Evolutionary conservation across 1,140 invertebrate species (phyloP).

Genomic region (Bombus confusus): DNA sequence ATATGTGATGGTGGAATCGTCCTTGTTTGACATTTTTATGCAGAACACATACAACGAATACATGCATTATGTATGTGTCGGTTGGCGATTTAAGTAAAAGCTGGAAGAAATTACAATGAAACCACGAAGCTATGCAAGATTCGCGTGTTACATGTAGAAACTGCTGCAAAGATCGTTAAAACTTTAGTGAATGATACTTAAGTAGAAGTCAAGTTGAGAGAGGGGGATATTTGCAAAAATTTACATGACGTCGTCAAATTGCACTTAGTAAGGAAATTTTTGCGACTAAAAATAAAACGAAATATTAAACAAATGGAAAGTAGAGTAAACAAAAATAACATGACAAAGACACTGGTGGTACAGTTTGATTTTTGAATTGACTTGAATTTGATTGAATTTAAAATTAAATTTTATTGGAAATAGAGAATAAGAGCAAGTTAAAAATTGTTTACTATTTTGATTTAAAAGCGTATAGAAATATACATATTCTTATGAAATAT

Average conservation of each 20-base stretch:
- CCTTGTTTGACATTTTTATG: background rate
- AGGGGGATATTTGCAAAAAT: background rate
- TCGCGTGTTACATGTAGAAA: background rate
- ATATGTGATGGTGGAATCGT: background rate
- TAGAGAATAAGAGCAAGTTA: background rate
- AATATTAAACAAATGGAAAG: background rate
- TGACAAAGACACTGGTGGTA: too few species aligned
- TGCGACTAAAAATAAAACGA: background rate
- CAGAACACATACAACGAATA: background rate
- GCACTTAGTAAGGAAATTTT: background rate
- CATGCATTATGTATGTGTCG: background rate
- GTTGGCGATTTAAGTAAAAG: background rate
- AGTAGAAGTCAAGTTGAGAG: background rate
- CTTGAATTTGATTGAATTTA: background rate
- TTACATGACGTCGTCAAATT: background rate
- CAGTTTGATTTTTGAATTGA: background rate
- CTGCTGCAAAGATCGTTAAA: background rate
- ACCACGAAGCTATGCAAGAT: background rate
- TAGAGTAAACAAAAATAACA: background rate
- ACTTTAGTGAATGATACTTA: background rate
- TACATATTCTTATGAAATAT: background rate
- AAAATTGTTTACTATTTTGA: too few species aligned
- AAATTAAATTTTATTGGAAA: background rate
- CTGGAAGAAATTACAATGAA: background rate
- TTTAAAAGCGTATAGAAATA: too few species aligned